phyloP scores from a whole-genome alignment of 2,888 invertebrate genomes.

The Caradrina kadenii region DNA sequence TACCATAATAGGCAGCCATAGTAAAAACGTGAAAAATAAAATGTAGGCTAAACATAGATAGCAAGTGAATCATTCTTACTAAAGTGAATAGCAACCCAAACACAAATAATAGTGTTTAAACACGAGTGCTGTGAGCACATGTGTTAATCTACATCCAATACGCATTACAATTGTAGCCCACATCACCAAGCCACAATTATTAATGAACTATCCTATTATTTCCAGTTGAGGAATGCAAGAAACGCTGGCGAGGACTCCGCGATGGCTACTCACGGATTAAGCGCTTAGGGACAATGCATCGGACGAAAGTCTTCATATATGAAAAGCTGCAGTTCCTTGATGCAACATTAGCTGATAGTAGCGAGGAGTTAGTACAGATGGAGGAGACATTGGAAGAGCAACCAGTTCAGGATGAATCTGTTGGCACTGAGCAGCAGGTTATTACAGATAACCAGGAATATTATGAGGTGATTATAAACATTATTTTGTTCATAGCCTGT shows the following conservation, averaged over 20 bases:
- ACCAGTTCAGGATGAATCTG: slow-evolving; percentile 29
- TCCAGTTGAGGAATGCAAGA: slow-evolving; percentile 90
- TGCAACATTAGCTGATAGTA: slow-evolving; percentile 66
- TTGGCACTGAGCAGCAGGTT: slow-evolving; percentile 78
- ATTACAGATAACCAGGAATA: slow-evolving; percentile 87
- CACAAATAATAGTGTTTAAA: neutral
- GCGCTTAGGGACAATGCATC: slow-evolving; percentile 81
- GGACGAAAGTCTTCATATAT: slow-evolving; percentile 78
- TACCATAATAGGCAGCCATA: neutral
- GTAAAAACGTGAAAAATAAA: neutral
- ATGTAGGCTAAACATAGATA: neutral
- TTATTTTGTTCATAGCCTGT: neutral
- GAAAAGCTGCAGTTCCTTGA: slow-evolving; percentile 83
- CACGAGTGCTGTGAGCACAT: neutral
- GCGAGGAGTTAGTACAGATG: slow-evolving; percentile 56
- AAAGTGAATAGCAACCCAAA: too few relatives aligned
- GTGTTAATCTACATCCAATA: neutral
- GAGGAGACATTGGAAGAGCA: slow-evolving; percentile 64
- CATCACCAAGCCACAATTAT: neutral
- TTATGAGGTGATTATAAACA: slow-evolving; percentile 79
- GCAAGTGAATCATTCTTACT: neutral
- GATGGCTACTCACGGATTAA: slow-evolving; percentile 89
- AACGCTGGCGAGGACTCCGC: slow-evolving; percentile 89
- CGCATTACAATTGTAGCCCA: too few relatives aligned
- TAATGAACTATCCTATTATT: slow-evolving; percentile 45